Conservation (phyloP, 2,888 invertebrate species). For the Minunthozetes semirufus region DNA sequence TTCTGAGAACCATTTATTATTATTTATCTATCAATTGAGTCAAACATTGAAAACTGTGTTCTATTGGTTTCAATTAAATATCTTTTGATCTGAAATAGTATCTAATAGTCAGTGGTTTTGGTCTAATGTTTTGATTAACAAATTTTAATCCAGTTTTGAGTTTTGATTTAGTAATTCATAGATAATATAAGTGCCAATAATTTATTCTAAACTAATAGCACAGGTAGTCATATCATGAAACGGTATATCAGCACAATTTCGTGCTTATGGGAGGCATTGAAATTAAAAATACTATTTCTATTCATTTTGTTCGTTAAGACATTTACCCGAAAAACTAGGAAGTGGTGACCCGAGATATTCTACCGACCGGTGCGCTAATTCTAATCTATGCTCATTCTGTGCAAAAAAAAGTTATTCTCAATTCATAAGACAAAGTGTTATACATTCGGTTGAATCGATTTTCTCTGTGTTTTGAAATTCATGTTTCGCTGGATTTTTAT, state of each 20-base stretch:
- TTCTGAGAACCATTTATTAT: background rate
- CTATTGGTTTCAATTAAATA: background rate
- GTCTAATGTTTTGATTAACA: too few relatives aligned
- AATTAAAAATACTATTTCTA: background rate
- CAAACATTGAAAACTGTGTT: background rate
- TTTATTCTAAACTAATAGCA: background rate
- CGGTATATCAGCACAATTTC: conserved; percentile 6
- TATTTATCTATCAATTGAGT: background rate
- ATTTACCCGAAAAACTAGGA: background rate
- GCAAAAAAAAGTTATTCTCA: background rate
- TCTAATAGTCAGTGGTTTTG: background rate
- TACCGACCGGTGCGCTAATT: background rate
- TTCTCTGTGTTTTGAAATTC: background rate
- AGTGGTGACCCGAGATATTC: background rate
- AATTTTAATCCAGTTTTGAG: background rate
- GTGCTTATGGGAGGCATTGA: conserved; percentile 13
- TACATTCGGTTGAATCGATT: background rate
- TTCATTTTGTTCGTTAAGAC: background rate
- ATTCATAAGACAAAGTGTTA: background rate
- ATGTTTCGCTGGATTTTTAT: background rate
- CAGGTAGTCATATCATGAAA: conserved; percentile 4
- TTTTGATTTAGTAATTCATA: background rate
- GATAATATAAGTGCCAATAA: background rate
- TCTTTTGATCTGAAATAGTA: background rate
- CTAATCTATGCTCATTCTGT: background rate